Evolutionary conservation across 2,113 vertebrate genomes (phyloP).

Genomic region (Macrotis lagotis): DNA sequence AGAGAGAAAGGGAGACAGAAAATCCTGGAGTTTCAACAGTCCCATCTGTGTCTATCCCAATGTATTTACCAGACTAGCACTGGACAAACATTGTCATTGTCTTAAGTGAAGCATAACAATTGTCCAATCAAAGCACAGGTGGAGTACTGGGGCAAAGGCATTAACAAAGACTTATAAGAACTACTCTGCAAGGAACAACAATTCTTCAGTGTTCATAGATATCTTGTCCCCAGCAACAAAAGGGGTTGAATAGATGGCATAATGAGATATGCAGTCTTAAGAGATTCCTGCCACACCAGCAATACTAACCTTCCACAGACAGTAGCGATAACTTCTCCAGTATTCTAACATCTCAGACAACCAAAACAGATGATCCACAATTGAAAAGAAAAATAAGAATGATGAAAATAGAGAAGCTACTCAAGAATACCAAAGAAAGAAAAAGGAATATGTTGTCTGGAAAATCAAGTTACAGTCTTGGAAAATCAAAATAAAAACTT

Average conservation of each 20-base stretch:
- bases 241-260: conserved; percentile 93
- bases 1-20: conserved; percentile 83
- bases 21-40: conserved; percentile 72
- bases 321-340: too few species aligned
- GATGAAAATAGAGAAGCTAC: conserved; percentile 86
- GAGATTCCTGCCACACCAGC: too few species aligned
- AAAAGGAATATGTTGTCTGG: conserved; percentile 93
- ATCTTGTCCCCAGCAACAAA: conserved; percentile 95
- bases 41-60: conserved; percentile 84
- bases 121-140: conserved; percentile 86
- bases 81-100: conserved; percentile 92
- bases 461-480: conserved; percentile 90
- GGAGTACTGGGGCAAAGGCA: conserved; percentile 67
- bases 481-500: conserved; percentile 94
- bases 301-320: too few species aligned
- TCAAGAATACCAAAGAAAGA: conserved; percentile 90
- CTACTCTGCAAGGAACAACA: conserved; percentile 81
- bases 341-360: too few species aligned
- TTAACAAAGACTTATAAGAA: conserved; percentile 89
- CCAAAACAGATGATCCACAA: too few species aligned
- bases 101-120: conserved; percentile 90
- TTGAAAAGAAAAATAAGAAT: conserved; percentile 49
- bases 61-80: conserved; percentile 91
- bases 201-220: conserved; percentile 90
- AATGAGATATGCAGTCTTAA: too few species aligned